These are phyloP conservation scores for Mythimna vitellina DNA, from an alignment of 2,888 invertebrate genomes.

Conservation along the genomic window DNA sequence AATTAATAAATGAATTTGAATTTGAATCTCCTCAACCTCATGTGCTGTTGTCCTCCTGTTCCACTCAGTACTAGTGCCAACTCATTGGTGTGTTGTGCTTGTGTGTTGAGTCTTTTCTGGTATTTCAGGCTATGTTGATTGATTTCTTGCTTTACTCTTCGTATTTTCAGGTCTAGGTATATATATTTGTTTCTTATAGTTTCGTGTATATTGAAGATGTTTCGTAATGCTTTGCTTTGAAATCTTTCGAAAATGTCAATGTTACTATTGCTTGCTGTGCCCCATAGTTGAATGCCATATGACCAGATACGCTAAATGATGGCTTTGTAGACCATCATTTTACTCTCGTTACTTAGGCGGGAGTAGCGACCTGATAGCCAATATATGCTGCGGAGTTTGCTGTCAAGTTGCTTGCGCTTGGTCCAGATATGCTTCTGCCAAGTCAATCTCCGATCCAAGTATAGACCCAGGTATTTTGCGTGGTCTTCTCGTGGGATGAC, in stretches of 20 bases:
- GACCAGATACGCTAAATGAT: background rate
- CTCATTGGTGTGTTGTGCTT: too few species aligned
- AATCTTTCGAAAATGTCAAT: background rate
- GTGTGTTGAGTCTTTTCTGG: too few species aligned
- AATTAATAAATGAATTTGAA: too few species aligned
- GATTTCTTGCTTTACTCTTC: too few species aligned
- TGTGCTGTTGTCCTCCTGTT: too few species aligned
- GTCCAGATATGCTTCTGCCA: background rate
- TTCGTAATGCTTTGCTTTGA: too few species aligned
- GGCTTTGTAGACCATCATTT: background rate
- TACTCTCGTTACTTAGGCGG: background rate
- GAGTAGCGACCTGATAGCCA: background rate
- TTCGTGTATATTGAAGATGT: too few species aligned
- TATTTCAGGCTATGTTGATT: too few species aligned
- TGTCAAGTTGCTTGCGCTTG: background rate
- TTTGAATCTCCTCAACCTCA: too few species aligned
- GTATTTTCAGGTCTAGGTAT: too few species aligned
- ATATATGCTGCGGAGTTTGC: background rate
- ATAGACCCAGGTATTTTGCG: background rate
- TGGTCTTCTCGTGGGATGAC: background rate
- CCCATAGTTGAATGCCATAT: background rate
- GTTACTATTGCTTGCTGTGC: background rate
- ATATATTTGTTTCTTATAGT: too few species aligned
- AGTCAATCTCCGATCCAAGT: background rate
- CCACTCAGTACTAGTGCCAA: too few species aligned